phyloP scores from a whole-genome alignment of 1,140 invertebrate genomes.

The Chymomyza costata region DNA sequence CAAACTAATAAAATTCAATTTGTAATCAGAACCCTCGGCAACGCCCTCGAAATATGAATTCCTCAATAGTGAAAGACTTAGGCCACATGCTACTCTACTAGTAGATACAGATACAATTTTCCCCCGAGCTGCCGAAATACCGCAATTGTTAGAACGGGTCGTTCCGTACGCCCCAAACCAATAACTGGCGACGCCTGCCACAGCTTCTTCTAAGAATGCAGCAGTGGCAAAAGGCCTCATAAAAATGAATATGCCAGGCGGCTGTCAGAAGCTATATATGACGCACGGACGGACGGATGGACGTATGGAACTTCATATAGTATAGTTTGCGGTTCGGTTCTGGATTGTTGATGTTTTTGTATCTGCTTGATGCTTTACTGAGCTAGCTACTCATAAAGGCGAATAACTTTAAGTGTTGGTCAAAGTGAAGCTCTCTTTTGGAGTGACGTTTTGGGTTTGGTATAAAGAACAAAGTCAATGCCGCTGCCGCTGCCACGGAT shows the following conservation, averaged over 20 bases:
- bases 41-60: conserved; percentile 57
- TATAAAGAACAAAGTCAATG: neutral
- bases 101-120: no score
- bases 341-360: no score
- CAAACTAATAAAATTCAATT: conserved; percentile 67
- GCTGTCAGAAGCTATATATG: conserved; percentile 51
- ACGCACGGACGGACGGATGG: no score
- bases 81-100: no score
- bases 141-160: conserved; percentile 42
- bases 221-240: conserved; percentile 24
- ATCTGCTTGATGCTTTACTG: no score
- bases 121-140: conserved; percentile 38
- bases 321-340: no score
- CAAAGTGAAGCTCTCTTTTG: conserved; percentile 16
- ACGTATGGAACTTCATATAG: no score
- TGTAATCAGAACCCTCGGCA: conserved; percentile 59
- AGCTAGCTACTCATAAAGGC: no score
- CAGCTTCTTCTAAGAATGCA: conserved; percentile 59
- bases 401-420: conserved; percentile 34
- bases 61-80: no score
- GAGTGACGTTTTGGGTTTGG: conserved; percentile 63
- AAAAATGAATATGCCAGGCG: conserved; percentile 64
- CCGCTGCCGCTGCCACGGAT: conserved; percentile 26
- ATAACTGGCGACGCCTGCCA: conserved; percentile 16
- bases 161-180: no score